Evolutionary conservation across 2,797 vertebrate species (phyloP).

Genomic region (Odontamblyopus lacepedii): DNA sequence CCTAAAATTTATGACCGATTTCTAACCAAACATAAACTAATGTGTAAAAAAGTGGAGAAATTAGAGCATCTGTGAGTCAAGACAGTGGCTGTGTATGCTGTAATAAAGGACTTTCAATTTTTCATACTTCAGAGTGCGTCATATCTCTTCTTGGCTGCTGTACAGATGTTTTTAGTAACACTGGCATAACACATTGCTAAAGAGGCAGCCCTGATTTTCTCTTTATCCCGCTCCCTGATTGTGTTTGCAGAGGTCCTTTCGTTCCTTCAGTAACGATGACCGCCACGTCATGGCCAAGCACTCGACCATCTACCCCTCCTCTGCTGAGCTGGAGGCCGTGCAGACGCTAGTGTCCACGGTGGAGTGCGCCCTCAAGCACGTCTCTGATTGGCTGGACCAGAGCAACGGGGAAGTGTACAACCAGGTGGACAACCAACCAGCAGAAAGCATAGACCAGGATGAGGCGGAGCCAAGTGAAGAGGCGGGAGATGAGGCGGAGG

Average conservation of each 20-base stretch:
- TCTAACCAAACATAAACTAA: too few species aligned
- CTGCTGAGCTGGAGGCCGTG: constrained; percentile 94
- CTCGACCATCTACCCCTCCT: constrained; percentile 97
- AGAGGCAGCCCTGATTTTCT: background rate
- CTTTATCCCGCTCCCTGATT: background rate
- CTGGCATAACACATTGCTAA: too few species aligned
- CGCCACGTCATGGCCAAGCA: constrained; percentile 99
- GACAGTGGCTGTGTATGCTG: too few species aligned
- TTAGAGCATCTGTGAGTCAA: too few species aligned
- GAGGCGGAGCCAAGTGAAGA: constrained; percentile 62
- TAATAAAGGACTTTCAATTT: too few species aligned
- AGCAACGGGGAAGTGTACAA: constrained; percentile 59
- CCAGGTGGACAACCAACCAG: constrained; percentile 54
- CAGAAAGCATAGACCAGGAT: constrained; percentile 58
- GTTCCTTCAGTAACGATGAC: constrained; percentile 98
- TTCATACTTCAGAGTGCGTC: too few species aligned
- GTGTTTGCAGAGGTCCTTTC: constrained; percentile 91
- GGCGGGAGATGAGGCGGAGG: constrained; percentile 51
- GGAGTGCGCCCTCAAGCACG: constrained; percentile 96
- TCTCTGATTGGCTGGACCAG: constrained; percentile 96
- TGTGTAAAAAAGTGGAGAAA: too few species aligned
- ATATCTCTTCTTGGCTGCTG: too few species aligned
- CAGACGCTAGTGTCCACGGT: constrained; percentile 97
- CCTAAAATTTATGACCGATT: too few species aligned
- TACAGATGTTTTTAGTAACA: too few species aligned